Conservation (phyloP, 30 jellyfish, hydroid and myxozoan species). For the Morbakka virulenta region DNA sequence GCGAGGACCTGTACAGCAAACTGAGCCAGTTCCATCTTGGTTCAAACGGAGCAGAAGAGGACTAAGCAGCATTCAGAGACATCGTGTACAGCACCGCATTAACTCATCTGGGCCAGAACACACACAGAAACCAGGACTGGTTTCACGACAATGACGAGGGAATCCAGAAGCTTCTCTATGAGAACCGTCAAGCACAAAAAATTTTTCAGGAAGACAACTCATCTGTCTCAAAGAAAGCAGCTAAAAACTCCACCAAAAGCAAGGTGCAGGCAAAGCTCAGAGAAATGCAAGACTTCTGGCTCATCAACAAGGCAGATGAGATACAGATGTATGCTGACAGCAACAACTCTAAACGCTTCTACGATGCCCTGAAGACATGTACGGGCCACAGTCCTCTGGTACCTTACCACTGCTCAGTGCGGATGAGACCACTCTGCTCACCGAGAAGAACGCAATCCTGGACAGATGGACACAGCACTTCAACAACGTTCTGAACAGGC, state of each 20-base stretch:
- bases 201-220: background rate
- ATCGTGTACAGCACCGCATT: constrained; percentile 1
- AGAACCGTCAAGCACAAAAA: background rate
- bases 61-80: background rate
- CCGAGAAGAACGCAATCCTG: too few species aligned
- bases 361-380: background rate
- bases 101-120: background rate
- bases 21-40: background rate
- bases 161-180: background rate
- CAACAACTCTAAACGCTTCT: background rate
- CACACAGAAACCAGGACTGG: background rate
- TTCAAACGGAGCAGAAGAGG: too few species aligned
- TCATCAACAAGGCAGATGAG: background rate
- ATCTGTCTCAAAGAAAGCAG: background rate
- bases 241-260: background rate
- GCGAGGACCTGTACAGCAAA: too few species aligned
- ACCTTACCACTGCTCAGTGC: too few species aligned
- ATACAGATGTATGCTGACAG: background rate
- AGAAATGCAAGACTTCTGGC: background rate
- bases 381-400: too few species aligned
- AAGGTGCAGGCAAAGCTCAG: background rate
- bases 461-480: too few species aligned
- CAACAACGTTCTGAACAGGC: too few species aligned
- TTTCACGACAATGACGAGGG: background rate
- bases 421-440: too few species aligned